Percentiles rank a stretch among this genome's conserved stretches.
Evolutionary conservation across 2,113 vertebrate genomes (phyloP).

Genomic region (Carollia perspicillata): DNA sequence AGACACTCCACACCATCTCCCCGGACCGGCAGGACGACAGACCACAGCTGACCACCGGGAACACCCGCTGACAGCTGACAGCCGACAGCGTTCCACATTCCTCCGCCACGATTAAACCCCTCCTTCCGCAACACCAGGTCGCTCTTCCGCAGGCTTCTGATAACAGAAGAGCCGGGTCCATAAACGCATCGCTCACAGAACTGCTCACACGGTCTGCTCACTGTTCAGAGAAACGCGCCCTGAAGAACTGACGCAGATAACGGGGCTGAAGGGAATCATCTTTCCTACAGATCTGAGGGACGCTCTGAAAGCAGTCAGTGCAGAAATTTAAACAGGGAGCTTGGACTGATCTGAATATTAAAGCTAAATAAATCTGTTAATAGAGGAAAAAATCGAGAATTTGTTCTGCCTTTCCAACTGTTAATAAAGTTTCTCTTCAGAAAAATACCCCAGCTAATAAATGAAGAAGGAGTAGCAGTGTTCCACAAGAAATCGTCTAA

Average conservation of each 20-base stretch:
- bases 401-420: neutral
- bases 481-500: neutral
- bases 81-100: neutral
- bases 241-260: neutral
- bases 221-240: neutral
- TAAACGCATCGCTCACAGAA: neutral
- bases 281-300: neutral
- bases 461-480: neutral
- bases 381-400: neutral
- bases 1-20: neutral
- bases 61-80: neutral
- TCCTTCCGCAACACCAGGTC: neutral
- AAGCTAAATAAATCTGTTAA: neutral
- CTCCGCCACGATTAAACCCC: neutral
- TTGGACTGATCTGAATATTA: neutral
- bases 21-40: neutral
- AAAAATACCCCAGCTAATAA: neutral
- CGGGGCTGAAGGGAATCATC: neutral
- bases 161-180: neutral
- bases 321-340: neutral
- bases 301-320: neutral
- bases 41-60: neutral
- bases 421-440: neutral
- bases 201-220: neutral
- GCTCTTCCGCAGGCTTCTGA: neutral